Conservation (phyloP, 1,140 invertebrate species). For the Notospermus geniculatus region DNA sequence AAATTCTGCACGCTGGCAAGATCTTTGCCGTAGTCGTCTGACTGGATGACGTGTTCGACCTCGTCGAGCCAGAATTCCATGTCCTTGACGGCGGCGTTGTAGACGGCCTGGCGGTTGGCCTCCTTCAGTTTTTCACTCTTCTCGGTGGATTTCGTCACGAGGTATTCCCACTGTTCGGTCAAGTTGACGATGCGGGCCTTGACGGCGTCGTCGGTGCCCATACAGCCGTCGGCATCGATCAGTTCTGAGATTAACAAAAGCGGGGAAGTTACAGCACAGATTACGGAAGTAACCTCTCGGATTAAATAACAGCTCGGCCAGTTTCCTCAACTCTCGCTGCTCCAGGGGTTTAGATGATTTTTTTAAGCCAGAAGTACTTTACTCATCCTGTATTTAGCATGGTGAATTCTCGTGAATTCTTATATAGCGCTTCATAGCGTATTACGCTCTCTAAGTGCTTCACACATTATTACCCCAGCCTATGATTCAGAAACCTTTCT, state of each 20-base stretch:
- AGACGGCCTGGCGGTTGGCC: slow-evolving; percentile 97
- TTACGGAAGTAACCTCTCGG: no score
- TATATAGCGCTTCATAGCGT: no score
- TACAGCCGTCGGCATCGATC: slow-evolving; percentile 57
- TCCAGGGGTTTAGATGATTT: no score
- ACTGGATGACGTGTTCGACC: slow-evolving; percentile 88
- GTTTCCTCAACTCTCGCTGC: no score
- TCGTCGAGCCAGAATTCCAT: slow-evolving; percentile 99
- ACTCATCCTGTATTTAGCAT: no score
- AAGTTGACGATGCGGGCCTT: slow-evolving; percentile 81
- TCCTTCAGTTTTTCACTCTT: slow-evolving; percentile 98
- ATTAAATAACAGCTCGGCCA: no score
- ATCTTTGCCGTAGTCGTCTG: slow-evolving; percentile 98
- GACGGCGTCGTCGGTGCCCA: slow-evolving; percentile 60
- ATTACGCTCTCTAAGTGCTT: no score
- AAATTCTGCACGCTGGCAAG: slow-evolving; percentile 98
- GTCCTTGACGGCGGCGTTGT: slow-evolving; percentile 99
- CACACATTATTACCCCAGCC: no score
- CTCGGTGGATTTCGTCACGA: slow-evolving; percentile 96
- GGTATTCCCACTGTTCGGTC: slow-evolving; percentile 96
- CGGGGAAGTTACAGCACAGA: no score
- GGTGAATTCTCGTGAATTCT: no score
- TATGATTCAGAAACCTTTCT: no score
- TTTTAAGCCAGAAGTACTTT: no score
- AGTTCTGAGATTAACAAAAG: slow-evolving; percentile 33